Base-by-base conservation (phyloP, 2,888 invertebrate genomes). In the Drosophila quinaria region DNA sequence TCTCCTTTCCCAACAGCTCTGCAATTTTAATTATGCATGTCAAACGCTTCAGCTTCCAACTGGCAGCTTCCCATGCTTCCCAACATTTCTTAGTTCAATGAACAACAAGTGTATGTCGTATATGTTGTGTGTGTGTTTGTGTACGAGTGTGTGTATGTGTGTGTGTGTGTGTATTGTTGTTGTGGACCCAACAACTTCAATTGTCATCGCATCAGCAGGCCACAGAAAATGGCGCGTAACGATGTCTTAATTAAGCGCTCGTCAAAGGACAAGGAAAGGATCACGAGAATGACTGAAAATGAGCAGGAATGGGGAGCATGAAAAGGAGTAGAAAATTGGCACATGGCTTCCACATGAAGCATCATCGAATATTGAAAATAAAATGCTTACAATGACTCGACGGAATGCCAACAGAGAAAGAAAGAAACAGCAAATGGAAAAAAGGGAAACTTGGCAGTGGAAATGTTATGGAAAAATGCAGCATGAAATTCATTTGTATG, bases 161-260 rank as follows among this genome's bases (percentile, higher is more conserved):
- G n/a, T 54, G 37, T 41, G 13, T 49, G 50, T 4, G 11, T 49
- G 41, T 58, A 8, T 29, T 31, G 31, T 31, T 31, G 31, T 22
- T 56, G 52, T 49, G 44, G n/a, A 17, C 31, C 15, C 35, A 54
- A 47, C 52, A 69, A 73, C 78, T 78, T 73, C 76, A 76, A 76
- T 78, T 78, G 78, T 78, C 74, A 76, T 76, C 59, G 56, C 52
- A 66, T 65, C 59, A 74, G 50, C 60, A 66, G 65, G 51, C 61
- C 74, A 61, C 52, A 63, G 68, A 78, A 87, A 83, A 81, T 63
- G 72, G 74, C 88, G 52, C 60, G 88, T 87, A 83, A 83, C 77
- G 86, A 73, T 85, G 74, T 73, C 70, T 87, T 83, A 83, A 83
- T 83, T 83, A 83, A 79, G 80, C 58, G 35, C 41, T 50, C 67